A percentile compares a stretch with the other conserved stretches of the same genome.
phyloP scores from a whole-genome alignment of 2,888 invertebrate genomes.

The Biston stratarius region DNA sequence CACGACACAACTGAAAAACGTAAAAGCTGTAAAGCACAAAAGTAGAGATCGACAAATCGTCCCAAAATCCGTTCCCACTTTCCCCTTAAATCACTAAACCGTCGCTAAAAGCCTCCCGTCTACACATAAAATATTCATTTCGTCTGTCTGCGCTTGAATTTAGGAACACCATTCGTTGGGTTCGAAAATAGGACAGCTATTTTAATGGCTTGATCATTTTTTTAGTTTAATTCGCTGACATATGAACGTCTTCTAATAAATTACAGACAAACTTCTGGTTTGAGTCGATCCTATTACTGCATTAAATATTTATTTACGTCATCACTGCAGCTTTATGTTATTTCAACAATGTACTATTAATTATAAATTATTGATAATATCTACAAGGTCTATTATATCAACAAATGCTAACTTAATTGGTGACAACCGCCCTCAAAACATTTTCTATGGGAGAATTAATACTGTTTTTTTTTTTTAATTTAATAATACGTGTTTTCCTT shows the following conservation, averaged over 20 bases:
- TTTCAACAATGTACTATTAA: too few species aligned
- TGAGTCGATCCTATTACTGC: too few species aligned
- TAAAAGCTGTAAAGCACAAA: conserved; percentile 17
- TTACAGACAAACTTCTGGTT: too few species aligned
- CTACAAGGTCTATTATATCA: too few species aligned
- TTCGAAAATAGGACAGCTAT: conserved; percentile 5
- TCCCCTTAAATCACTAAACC: conserved; percentile 42
- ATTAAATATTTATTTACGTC: too few species aligned
- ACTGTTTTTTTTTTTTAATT: too few species aligned
- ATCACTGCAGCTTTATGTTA: too few species aligned
- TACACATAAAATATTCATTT: conserved; percentile 67
- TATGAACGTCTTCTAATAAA: background rate
- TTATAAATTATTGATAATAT: too few species aligned
- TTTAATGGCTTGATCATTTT: background rate
- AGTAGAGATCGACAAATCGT: conserved; percentile 44
- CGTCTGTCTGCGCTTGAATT: conserved; percentile 51
- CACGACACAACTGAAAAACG: conserved; percentile 26
- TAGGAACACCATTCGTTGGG: conserved; percentile 14
- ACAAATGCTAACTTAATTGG: too few species aligned
- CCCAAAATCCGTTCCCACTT: conserved; percentile 35
- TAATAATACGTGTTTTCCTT: too few species aligned
- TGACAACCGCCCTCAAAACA: too few species aligned
- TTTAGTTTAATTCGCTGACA: background rate
- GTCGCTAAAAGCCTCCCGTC: conserved; percentile 63
- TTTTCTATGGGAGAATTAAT: too few species aligned